Base-by-base conservation (phyloP, 2,113 vertebrate species). In the Nesoenas mayeri region DNA sequence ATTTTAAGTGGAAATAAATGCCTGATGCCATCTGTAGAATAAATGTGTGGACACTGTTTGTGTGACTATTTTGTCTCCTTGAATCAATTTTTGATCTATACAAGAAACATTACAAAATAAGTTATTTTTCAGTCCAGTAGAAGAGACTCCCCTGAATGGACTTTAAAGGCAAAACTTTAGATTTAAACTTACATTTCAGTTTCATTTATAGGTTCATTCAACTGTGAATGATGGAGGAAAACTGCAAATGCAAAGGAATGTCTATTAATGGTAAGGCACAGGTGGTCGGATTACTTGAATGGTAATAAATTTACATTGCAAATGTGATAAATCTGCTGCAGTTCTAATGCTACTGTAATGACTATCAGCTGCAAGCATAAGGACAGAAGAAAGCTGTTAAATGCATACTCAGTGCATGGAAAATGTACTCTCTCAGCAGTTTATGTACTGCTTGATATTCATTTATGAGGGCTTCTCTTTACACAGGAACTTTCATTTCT, bases 271-370 rank as follows among this genome's bases (percentile, higher is more conserved):
- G 74, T 70, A 74, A 95, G 56, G 58, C 88, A 91, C 96, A 97
- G 94, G 95, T 95, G 94, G 32, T 92, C 69, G 67, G 60, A 93
- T 84, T 92, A 87, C 79, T 92, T 89, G 74, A 92, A 93, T 87
- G 10, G 80, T 72, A 75, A 96, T 96, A 97, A 93, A 97, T 97
- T 95, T 95, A 91, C 88, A 96, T 95, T 96, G 91, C 93, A 96
- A 97, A 97, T 96, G 58, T 11, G 74, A 94, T 94, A 97, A 97
- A 96, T 95, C 82, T 89, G 71, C 56, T 93, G 54, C 78, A 89
- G 70, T 94, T 94, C 80, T 93, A 96, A 95, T 80, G 69, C 88
- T 83, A 60, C 88, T 78, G 56, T 94, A 96, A 97, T 93, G 93
- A 96, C 67, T 96, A 91, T 96, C 94, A 97, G 95, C 95, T 97